phyloP scores from a whole-genome alignment of 2,113 vertebrate species.

The Corythornis vintsioides region DNA sequence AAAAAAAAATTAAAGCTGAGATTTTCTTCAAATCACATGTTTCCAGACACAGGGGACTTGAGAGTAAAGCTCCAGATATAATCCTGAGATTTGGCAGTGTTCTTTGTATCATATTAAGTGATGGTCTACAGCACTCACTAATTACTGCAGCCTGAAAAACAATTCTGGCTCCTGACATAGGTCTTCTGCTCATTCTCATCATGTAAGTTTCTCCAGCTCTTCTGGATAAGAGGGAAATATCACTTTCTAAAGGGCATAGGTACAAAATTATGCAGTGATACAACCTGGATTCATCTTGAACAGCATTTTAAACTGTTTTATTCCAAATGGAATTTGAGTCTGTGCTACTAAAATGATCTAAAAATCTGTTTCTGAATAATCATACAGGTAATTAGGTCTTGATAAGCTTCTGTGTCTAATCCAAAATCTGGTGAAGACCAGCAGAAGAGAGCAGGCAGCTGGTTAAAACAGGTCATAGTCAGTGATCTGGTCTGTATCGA shows the following conservation, averaged over 20 bases:
- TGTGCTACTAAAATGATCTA: neutral
- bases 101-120: conserved; percentile 49
- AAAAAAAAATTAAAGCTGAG: neutral
- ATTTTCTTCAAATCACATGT: conserved; percentile 39
- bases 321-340: neutral
- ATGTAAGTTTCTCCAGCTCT: neutral
- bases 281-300: neutral
- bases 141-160: conserved; percentile 38
- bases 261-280: neutral
- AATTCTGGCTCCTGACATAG: neutral
- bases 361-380: neutral
- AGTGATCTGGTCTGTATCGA: neutral
- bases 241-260: neutral
- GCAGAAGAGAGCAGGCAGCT: neutral
- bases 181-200: conserved; percentile 54
- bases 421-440: neutral
- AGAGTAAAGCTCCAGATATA: conserved; percentile 54
- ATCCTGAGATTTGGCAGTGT: conserved; percentile 62
- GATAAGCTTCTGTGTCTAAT: neutral
- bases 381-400: neutral
- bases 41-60: neutral
- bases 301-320: neutral
- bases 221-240: conserved; percentile 1
- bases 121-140: conserved; percentile 59
- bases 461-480: neutral